Base-by-base conservation (phyloP, 2,113 vertebrate genomes). In the Corythoichthys intestinalis region DNA sequence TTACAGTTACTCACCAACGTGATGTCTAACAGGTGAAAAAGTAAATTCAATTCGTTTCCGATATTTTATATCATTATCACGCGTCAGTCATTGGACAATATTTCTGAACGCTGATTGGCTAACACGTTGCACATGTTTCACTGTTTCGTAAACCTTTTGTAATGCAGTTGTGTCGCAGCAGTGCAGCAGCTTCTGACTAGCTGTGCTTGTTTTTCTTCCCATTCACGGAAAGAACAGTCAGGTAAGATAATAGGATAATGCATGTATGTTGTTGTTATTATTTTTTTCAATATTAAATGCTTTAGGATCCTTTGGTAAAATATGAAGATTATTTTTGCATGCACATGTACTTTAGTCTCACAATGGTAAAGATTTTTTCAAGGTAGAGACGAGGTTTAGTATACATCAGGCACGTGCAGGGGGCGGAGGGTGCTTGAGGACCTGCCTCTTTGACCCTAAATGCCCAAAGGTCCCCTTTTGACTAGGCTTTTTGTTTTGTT, bases 131-230 rank as follows among this genome's bases (percentile, higher is more conserved):
- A 34, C 38, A 54, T 17, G 69, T 92, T 90, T 85, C 72, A 88
- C 85, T 39, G 75, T 88, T 90, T 89, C 65, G 20, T 90, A 90
- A 83, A 82, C 4, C 4, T 87, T 87, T 74, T 87, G 76, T 85
- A 88, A 90, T 65, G 67, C 34, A 4, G 10, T 6, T 10, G 57
- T 61, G 8, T 37, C 34, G 4, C 35, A n/a, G 2, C 11, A 49
- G 41, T 28, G 2, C 11, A 49, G 41, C 0, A 17, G 63, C 53
- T 44, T 46, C 20, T 28, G 4, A 14, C 0, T 28, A 28, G 20
- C 20, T 37, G 6, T 7, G 1, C 46, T 54, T 15, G 4, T 3
- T 3, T 60, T 11, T 38, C 54, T 49, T 60, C 58, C 7, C 15
- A 0, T 0, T n/a, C 54, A 34, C 20, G 1, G 57, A 62, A 1